phyloP scores from a whole-genome alignment of 2,888 invertebrate genomes.

The Cerastis leucographa region DNA sequence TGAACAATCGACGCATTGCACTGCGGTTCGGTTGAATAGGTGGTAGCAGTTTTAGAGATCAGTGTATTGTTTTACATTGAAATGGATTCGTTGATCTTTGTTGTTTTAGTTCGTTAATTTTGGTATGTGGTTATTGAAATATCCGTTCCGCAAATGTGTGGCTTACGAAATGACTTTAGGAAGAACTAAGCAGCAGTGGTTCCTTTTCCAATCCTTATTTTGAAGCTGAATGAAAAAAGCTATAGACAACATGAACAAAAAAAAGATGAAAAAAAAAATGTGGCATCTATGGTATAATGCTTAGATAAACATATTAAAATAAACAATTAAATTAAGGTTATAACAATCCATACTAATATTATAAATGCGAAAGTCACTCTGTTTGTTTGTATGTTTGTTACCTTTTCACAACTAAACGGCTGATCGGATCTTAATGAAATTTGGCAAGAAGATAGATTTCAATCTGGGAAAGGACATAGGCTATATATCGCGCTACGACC shows the following conservation, averaged over 20 bases:
- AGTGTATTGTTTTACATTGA: slow-evolving; percentile 24
- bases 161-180: not conserved
- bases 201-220: not conserved
- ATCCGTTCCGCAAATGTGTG: not conserved
- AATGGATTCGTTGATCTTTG: slow-evolving; percentile 16
- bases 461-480: no score
- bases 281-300: not conserved
- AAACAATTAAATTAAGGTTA: not conserved
- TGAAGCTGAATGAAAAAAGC: not conserved
- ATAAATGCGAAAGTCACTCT: no score
- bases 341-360: no score
- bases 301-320: not conserved
- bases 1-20: slow-evolving; percentile 64
- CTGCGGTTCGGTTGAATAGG: slow-evolving; percentile 46
- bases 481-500: no score
- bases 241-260: no score
- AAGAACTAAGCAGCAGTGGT: not conserved
- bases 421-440: no score
- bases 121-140: not conserved
- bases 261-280: not conserved
- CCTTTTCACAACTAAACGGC: no score
- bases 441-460: no score
- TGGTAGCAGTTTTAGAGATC: slow-evolving; percentile 46
- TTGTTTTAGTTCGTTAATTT: not conserved
- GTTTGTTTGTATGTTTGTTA: no score